Percentiles rank a stretch among this genome's conserved stretches.
These are phyloP conservation scores for Microtus pennsylvanicus DNA, from an alignment of 2,113 vertebrate species.

Conservation along the genomic window DNA sequence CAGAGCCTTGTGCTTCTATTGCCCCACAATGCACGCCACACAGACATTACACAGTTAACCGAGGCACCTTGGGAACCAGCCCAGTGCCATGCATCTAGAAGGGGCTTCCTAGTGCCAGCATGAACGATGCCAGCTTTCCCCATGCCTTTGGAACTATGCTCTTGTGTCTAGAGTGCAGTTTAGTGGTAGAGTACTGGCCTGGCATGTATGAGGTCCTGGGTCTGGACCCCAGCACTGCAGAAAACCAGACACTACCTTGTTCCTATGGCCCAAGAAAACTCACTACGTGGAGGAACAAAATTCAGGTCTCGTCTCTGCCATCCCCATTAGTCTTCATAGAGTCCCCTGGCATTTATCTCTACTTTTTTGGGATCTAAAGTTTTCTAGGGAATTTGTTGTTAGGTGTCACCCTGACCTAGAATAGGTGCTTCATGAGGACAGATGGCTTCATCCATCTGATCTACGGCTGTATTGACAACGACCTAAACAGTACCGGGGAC, in stretches of 20 bases:
- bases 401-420: neutral
- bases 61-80: neutral
- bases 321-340: neutral
- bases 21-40: fast-evolving
- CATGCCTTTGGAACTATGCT: neutral
- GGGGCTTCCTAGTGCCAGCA: no score
- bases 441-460: neutral
- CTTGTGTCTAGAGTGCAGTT: neutral
- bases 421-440: neutral
- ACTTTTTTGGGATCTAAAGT: neutral
- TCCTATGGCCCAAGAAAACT: neutral
- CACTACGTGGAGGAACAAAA: neutral
- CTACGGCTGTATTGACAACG: neutral
- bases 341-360: neutral
- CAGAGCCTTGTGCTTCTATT: neutral
- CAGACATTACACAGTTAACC: neutral
- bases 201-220: neutral
- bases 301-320: neutral
- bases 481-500: neutral
- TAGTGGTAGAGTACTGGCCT: neutral
- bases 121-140: neutral
- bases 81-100: neutral
- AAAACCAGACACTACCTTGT: neutral
- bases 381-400: neutral
- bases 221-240: neutral